These are phyloP conservation scores for Peromyscus leucopus DNA, from an alignment of 2,113 vertebrate species.

Conservation along the genomic window DNA sequence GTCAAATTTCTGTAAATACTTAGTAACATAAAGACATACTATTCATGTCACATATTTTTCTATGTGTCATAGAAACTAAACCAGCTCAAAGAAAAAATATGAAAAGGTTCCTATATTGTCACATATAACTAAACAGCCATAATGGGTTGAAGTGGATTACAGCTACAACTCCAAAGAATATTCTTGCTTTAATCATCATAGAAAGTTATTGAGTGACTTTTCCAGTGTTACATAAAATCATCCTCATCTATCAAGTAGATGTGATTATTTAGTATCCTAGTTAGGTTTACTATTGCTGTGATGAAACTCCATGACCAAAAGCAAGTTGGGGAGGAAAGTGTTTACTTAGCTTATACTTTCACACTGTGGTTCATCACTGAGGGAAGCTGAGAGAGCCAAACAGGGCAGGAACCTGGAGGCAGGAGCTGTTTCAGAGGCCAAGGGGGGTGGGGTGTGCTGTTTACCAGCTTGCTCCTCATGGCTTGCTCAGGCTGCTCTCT, in stretches of 20 bases:
- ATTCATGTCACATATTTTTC: neutral
- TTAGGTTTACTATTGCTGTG: neutral
- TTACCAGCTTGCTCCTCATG: neutral
- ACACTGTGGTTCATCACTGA: neutral
- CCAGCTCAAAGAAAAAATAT: conserved; percentile 20
- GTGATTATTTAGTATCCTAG: neutral
- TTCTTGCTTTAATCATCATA: neutral
- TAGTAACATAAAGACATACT: conserved; percentile 32
- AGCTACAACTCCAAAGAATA: neutral
- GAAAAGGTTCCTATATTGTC: neutral
- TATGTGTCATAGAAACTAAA: neutral
- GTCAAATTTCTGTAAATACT: neutral
- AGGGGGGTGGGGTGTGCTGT: accelerated
- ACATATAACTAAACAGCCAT: neutral
- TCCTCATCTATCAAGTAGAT: neutral
- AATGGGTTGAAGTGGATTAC: neutral
- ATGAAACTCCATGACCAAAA: neutral
- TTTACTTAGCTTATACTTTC: too few relatives aligned
- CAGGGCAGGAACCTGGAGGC: neutral
- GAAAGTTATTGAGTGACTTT: neutral
- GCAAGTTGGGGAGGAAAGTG: neutral
- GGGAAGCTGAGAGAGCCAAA: neutral
- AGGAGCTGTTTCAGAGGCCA: neutral
- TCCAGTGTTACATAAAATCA: neutral
- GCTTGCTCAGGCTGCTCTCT: too few relatives aligned